Evolutionary conservation across 2,888 invertebrate genomes (phyloP), one percentile per base, ranked within the genome.

Genomic region (Epiblema foenella): DNA sequence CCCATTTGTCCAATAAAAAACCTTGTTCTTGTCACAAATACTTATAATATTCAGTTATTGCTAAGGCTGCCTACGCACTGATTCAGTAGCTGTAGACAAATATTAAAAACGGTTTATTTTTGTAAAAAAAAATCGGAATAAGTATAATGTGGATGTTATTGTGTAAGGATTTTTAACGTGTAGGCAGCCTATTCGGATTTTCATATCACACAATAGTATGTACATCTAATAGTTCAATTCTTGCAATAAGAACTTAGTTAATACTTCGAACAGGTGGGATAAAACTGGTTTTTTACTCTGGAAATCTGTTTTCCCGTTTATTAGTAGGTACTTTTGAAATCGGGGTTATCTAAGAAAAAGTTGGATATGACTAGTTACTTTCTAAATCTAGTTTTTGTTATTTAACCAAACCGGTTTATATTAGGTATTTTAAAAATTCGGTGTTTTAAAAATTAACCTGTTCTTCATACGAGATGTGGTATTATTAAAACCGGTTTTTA

Each of bases 211-310:
- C 33, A 60, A n/a, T 59, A 54, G 33, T 20, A 39, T 18, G 54
- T 64, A 64, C 51, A 65, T 66, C 15, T 46, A 70, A 66, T 65
- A 65, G 70, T 64, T 64, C 18, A 70, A 62, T 66, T 56, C 71
- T 54, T 12, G n/a, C 37, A 64, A 64, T 68, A 68, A 56, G 37
- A 58, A 64, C 37, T 63, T 69, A 63, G 49, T 49, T 63, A 69
- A 63, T 49, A 11, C 52, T 70, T 65, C 54, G 58, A 54, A 58
- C 59, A n/a, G 33, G 37, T 52, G 18, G 17, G 42, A 42, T 18
- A 33, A 9, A 52, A 63, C 63, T 18, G 49, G 51, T 51, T 63
- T 63, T 52, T 12, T 24, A 24, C 4, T 24, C 4, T 24, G 5
- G n/a, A 60, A 49, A 29, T 17, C 7, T 20, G 62, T 63, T 51